Evolutionary conservation across 1,140 invertebrate species (phyloP), one percentile per base, ranked within the genome.

Genomic region (Helicoverpa zea): DNA sequence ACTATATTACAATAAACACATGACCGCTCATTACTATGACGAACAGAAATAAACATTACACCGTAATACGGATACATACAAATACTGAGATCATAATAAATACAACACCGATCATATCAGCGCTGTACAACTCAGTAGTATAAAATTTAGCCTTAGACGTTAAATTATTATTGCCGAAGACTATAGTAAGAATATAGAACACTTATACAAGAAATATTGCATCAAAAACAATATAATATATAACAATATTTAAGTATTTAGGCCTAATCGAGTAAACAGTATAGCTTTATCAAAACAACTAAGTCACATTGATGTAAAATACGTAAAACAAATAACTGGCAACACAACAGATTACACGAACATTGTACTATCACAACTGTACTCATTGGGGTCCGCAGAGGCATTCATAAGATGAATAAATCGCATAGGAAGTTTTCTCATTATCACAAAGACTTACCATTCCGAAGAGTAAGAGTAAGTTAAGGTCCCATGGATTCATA

Each of bases 61-160:
- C 70, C 59, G 47, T 77, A 66, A 58, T 58, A 77, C 61, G 75
- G 75, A 61, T 30, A 63, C 75, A 77, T 77, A 64, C 51, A 54
- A 79, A 82, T 51, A 66, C 79, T 89, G 87, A 89, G 88, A 89
- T 89, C 88, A 87, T 79, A 82, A 77, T 58, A 81, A 73, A 64
- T 63, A 70, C 77, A 74, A 81, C 54, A 78, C 82, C 73, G 83
- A 86, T 84, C 77, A 81, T 68, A 87, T 86, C 81, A 83, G 83
- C 52, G 78, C 78, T 81, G 72, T 74, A 84, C 56, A 81, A 80
- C 78, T 73, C 66, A 81, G 73, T 49, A 81, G 70, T 76, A 63
- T 16, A 51, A 76, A 73, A 76, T 63, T 76, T 86, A 82, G 70
- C 80, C 80, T 85, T 82, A 83, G 54, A 87, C 51, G 81, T 81